Base-by-base conservation (phyloP, 2,888 invertebrate genomes). In the Campoplex capitator region DNA sequence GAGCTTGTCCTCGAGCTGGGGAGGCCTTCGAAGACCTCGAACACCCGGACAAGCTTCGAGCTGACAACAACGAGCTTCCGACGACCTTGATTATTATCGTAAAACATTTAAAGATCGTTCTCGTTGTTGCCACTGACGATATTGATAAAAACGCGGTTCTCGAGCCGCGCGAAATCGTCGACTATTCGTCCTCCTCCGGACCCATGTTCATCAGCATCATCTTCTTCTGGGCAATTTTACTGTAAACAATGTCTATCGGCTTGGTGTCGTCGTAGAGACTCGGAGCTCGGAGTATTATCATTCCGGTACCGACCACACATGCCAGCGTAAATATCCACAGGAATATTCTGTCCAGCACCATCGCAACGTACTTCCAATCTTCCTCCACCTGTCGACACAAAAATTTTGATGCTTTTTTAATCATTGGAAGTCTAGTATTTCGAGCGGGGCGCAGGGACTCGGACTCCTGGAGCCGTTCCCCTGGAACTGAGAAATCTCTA, bases 361-460 rank as follows among this genome's bases (percentile, higher is more conserved):
- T 98, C 88, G 96, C 96, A 70, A 99, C 98, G 95, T 98, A 99
- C 95, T 99, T 99, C 99, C 99, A 99, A 95, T 99, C 99, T 95
- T 99, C 98, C 95, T 98, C 98, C 92, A 98, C 98, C 98, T 98
- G 95, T 2, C 95, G 94, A 18, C 86, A 90, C n/a, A 71, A 18
- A n/a, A 7, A 68, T 2, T 38, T 23, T 0, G 13, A 6, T 28
- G 23, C 18, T 9, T 13, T 23, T 45, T 28, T n/a, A 23, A 62
- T 62, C 16, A 32, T 62, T 9, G 16, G 32, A 23, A 32, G 16
- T 16, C 6, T 6, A 16, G 6, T 62, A 16, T 62, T 62, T 62
- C 7, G 6, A 28, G 9, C 38, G 23, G 23, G 56, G 28, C 56
- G n/a, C 8, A 1, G 8, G 11, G 3, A 11, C 28, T 0, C 8